Base-by-base conservation (phyloP, 2,888 invertebrate species). In the Rotaria macrura region DNA sequence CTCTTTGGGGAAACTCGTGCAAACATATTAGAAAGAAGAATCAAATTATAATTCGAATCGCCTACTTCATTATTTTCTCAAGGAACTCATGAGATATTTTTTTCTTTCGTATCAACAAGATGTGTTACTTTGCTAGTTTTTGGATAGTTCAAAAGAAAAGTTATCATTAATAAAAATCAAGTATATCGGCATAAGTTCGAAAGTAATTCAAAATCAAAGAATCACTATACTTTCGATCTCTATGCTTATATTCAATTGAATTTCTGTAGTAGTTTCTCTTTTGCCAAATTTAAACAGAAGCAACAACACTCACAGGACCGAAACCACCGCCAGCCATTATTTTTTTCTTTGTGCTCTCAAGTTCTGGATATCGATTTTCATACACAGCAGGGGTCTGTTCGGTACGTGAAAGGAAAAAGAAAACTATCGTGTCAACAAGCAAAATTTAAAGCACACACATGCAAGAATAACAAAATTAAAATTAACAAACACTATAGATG, bases 321-420 rank as follows among this genome's bases (percentile, higher is more conserved):
- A 99, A 99, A 85, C 99, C 99, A 85, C 97, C 97, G 52, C 97
- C 97, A 1, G 96, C 96, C 88, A 95, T 96, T 88, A 2, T 1
- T 34, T 25, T 25, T 65, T 14, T 34, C 12, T 14, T 34, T 34
- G 1, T 34, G 3, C 2, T n/a, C 5, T 57, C 29, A 2, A 0
- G 1, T 17, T 20, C 20, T 2, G 17, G 14, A 65, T 65, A 65
- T 65, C 65, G 65, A 0, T 65, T 20, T 34, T 65, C 65, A 34
- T 65, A 65, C 14, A 6, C 17, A 34, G 34, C 34, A 65, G 65
- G 6, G 3, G 65, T 65, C 65, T 65, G 20, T 65, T 65, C 34
- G 65, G 38, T 34, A 34, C 6, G 29, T 20, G 14, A 65, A 65
- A 6, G 4, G 14, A 34, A 65, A 17, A 14, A 49, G 2, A 49